A percentile compares a stretch with the other conserved stretches of the same genome.
These are phyloP conservation scores for Perca fluviatilis DNA, from an alignment of 2,113 vertebrate genomes.

Conservation along the genomic window DNA sequence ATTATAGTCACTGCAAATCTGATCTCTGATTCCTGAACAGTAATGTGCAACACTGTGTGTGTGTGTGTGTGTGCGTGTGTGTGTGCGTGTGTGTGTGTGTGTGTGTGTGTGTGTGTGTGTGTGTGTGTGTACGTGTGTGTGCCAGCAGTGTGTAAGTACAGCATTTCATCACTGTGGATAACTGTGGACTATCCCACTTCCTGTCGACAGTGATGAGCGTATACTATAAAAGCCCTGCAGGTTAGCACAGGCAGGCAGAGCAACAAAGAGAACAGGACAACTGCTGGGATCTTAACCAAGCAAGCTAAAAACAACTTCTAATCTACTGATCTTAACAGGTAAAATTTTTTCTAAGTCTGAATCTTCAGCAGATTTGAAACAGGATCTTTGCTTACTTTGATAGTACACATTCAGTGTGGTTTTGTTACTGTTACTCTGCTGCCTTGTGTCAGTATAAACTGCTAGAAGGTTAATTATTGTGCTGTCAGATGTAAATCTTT, in stretches of 20 bases:
- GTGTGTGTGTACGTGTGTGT: no score
- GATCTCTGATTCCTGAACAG: background rate
- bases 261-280: constrained; percentile 18
- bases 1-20: background rate
- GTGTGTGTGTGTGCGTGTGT: no score
- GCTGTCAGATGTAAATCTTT: background rate
- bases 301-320: background rate
- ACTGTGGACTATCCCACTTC: constrained; percentile 42
- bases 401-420: background rate
- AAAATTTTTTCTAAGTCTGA: background rate
- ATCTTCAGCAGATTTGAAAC: background rate
- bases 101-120: no score
- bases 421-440: background rate
- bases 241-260: constrained; percentile 25
- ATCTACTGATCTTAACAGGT: constrained; percentile 47
- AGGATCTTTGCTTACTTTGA: background rate
- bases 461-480: background rate
- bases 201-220: background rate
- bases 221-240: constrained; percentile 45
- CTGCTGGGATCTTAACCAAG: constrained; percentile 8
- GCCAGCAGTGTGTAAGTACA: constrained; percentile 27
- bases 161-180: constrained; percentile 39
- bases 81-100: background rate
- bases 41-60: background rate
- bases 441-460: background rate